phyloP scores from a whole-genome alignment of 2,888 invertebrate genomes.

The Adela reaumurella region DNA sequence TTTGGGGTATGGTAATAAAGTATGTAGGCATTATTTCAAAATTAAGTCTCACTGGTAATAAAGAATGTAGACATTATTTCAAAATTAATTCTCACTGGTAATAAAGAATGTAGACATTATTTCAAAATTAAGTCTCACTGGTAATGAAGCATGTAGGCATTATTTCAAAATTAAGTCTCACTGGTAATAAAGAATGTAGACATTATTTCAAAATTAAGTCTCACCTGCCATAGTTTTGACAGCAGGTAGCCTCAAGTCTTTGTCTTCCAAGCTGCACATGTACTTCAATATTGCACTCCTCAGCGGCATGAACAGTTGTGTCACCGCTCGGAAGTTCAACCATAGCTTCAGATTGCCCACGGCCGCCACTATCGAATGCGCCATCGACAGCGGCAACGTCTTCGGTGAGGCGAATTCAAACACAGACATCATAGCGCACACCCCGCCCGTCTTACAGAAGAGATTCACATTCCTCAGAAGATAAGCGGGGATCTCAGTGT shows the following conservation, averaged over 20 bases:
- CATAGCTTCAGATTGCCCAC: slow-evolving; percentile 91
- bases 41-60: too few relatives aligned
- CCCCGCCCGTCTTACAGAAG: slow-evolving; percentile 88
- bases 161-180: too few relatives aligned
- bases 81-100: too few relatives aligned
- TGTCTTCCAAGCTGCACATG: slow-evolving; percentile 91
- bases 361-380: slow-evolving; percentile 88
- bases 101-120: too few relatives aligned
- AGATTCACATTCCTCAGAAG: slow-evolving; percentile 88
- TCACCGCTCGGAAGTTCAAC: slow-evolving; percentile 88
- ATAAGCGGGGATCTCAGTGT: slow-evolving; percentile 89
- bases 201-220: slow-evolving; percentile 13
- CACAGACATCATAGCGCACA: slow-evolving; percentile 81
- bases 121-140: too few relatives aligned
- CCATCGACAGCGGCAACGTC: slow-evolving; percentile 78
- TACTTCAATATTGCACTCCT: slow-evolving; percentile 84
- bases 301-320: slow-evolving; percentile 84
- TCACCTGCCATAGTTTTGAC: slow-evolving; percentile 90
- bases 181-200: too few relatives aligned
- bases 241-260: slow-evolving; percentile 82
- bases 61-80: too few relatives aligned
- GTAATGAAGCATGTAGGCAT: too few relatives aligned
- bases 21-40: too few relatives aligned
- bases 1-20: too few relatives aligned
- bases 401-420: slow-evolving; percentile 74